Evolutionary conservation across 2,797 vertebrate species (phyloP), one percentile per base, ranked within the genome.

Genomic region (Hozukius guyotensis): DNA sequence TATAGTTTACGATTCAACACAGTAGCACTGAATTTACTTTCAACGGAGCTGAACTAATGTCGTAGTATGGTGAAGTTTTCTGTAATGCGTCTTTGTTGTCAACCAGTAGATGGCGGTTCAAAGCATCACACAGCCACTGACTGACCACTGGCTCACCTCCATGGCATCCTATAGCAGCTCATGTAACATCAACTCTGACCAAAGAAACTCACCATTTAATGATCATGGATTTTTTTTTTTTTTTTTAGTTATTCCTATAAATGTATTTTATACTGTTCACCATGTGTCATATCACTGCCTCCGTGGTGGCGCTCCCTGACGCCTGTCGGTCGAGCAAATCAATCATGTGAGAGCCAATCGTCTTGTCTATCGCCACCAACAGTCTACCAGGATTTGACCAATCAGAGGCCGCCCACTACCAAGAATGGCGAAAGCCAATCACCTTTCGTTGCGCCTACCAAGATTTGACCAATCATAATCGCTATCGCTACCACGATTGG

Each of bases 31-130:
- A 46, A 46, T 61, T 36, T 8, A 13, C 34, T 56, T 20, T 31
- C 7, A 27, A 1, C 65, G 12, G 27, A 62, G 9, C 14, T 77
- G 11, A 29, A 27, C 8, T 55, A 4, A 6, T 22, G 11, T 13
- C 20, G 11, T 36, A 20, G 25, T 6, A 1, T 5, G 1, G 4
- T 5, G 2, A 52, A 13, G 16, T 2, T 49, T 16, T 31, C 14
- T 56, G 5, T 20, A 6, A 25, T 60, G 66, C 52, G 68, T 22
- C 2, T 70, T 25, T 60, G 34, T 13, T 31, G 0, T 0, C 63
- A 13, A 72, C 89, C 94, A 93, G 70, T 46, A 94, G 93, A 79
- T 88, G 92, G 92, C 2, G 55, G 56, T 38, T 38, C 81, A 85
- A 66, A 82, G 62, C 42, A 64, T 71, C 46, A 84, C 1, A 69